Conservation (phyloP, 2,113 vertebrate genomes). For the Gallinago jamesoni region DNA sequence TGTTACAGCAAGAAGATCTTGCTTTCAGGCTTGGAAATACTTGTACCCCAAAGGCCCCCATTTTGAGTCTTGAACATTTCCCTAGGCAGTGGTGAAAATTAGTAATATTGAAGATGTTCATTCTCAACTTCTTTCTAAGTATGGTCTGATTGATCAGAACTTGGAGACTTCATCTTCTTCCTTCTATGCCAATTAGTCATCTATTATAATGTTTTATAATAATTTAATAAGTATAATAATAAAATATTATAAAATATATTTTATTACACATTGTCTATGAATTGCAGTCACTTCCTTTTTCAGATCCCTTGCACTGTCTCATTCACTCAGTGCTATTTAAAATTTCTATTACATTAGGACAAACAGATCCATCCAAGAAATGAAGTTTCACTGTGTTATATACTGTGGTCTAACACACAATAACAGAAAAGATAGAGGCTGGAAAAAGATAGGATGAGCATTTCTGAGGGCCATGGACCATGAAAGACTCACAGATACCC, state of each 20-base stretch:
- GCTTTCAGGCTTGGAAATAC: neutral
- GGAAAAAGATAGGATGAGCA: neutral
- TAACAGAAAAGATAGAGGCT: neutral
- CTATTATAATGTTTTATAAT: neutral
- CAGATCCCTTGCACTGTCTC: neutral
- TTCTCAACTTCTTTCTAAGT: neutral
- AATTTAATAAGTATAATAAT: neutral
- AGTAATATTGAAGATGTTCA: neutral
- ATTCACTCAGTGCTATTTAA: neutral
- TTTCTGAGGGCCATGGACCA: neutral
- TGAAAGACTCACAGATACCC: neutral
- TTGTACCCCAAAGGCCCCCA: neutral
- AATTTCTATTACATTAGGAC: fast-evolving
- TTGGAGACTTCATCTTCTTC: neutral
- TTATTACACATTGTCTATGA: neutral
- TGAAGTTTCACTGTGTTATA: neutral
- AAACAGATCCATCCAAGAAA: neutral
- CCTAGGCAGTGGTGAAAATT: neutral
- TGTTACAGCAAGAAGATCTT: neutral
- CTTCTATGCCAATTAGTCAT: neutral
- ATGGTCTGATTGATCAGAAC: neutral
- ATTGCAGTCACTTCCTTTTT: neutral
- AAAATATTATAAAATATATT: neutral
- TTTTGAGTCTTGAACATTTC: neutral
- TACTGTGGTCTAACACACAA: neutral